Evolutionary conservation across 2,113 vertebrate species (phyloP).

Genomic region (Trachemys scripta): DNA sequence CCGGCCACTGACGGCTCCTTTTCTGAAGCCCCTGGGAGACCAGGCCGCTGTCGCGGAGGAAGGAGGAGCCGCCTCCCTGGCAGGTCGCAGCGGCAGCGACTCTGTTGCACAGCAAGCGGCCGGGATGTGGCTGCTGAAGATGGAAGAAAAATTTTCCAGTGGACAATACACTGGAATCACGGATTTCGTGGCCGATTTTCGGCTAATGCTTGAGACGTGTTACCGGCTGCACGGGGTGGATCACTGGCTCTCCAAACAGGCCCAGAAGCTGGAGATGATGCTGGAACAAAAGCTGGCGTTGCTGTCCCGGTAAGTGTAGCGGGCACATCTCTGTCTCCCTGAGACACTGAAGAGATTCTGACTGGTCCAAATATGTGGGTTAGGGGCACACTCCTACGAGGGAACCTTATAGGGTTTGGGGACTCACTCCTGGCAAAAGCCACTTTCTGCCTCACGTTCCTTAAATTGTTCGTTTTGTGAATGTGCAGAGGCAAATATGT

Average conservation of each 20-base stretch:
- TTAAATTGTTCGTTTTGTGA: not conserved
- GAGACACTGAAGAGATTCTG: not conserved
- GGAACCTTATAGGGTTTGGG: not conserved
- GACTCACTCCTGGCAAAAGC: not conserved
- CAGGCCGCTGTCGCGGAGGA: constrained; percentile 21
- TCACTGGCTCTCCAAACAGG: constrained; percentile 97
- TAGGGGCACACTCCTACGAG: not conserved
- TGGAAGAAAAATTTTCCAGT: constrained; percentile 90
- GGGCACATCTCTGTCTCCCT: rapidly evolving
- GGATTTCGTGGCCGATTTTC: constrained; percentile 95
- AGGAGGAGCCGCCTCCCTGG: not conserved
- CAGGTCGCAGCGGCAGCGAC: not conserved
- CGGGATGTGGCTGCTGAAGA: constrained; percentile 87
- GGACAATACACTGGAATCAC: constrained; percentile 90
- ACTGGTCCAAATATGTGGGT: not conserved
- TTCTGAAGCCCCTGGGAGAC: constrained; percentile 81
- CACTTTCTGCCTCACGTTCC: not conserved
- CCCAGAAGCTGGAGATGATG: constrained; percentile 95
- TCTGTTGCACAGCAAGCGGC: not conserved
- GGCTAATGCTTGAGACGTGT: constrained; percentile 93
- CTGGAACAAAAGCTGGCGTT: constrained; percentile 96
- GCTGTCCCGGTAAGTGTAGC: constrained; percentile 88
- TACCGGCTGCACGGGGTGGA: constrained; percentile 93
- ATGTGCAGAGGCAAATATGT: not conserved
- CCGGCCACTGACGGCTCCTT: constrained; percentile 87